Evolutionary conservation across 2,888 invertebrate species (phyloP).

Genomic region (Prosopocoilus inquinatus): DNA sequence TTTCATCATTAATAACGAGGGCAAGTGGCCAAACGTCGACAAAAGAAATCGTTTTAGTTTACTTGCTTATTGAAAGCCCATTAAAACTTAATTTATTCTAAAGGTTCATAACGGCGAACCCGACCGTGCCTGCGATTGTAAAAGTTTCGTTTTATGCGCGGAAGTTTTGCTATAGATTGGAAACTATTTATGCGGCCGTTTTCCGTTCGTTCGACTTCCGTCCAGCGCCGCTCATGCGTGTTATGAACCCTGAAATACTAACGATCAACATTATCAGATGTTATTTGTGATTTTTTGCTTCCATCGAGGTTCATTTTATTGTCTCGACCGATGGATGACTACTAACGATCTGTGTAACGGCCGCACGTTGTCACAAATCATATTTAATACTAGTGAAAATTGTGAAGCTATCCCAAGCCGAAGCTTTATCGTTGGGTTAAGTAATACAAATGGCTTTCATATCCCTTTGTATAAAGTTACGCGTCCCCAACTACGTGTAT

Average conservation of each 20-base stretch:
- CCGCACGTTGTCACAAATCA: constrained; percentile 48
- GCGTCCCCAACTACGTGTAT: constrained; percentile 24
- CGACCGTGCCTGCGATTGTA: constrained; percentile 7
- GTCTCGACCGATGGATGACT: constrained; percentile 34
- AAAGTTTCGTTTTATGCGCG: constrained; percentile 17
- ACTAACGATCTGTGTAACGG: constrained; percentile 41
- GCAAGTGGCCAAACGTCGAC: constrained; percentile 30
- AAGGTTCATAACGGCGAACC: constrained; percentile 22
- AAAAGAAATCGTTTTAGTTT: constrained; percentile 28
- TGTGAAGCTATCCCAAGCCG: constrained; percentile 49
- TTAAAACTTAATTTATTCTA: constrained; percentile 26
- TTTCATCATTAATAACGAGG: constrained; percentile 30
- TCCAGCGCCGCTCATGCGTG: constrained; percentile 9
- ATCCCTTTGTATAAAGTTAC: constrained; percentile 32
- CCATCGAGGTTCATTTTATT: constrained; percentile 29
- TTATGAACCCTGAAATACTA: constrained; percentile 10
- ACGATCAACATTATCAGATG: constrained; percentile 2
- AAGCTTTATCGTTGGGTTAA: constrained; percentile 55
- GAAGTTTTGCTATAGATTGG: constrained; percentile 7
- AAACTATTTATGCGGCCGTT: constrained; percentile 19
- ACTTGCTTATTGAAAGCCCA: constrained; percentile 27
- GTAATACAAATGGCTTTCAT: constrained; percentile 55
- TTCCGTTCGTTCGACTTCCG: constrained; percentile 4
- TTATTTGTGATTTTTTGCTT: constrained; percentile 21
- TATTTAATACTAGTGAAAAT: constrained; percentile 52